Base-by-base conservation (phyloP, 2,888 invertebrate species). In the Geotrupes spiniger region DNA sequence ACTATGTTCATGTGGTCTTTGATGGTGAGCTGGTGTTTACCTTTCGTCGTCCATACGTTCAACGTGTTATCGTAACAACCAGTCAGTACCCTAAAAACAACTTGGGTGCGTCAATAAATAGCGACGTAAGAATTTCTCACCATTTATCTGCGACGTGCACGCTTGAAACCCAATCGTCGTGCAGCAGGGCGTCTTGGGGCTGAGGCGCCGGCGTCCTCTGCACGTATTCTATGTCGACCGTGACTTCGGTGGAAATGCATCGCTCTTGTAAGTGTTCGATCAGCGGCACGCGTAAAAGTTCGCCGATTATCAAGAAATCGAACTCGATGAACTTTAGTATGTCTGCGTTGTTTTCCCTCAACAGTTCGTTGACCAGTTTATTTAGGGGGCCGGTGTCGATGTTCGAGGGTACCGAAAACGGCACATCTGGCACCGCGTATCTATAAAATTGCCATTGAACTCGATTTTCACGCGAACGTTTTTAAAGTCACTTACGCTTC, bases 131-230 rank as follows among this genome's bases (percentile, higher is more conserved):
- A 9, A 10, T 2, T 1, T 9, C 52, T 62, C 65, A 85, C 87
- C 88, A 90, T 66, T 83, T 82, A 29, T 79, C 80, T 52, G 78
- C 75, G 29, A 83, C 78, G 60, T 87, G 84, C 0, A 95, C 85
- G 33, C 91, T 83, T 12, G 93, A 88, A n/a, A 98, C 93, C 98
- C 98, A 99, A 69, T 99, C 98, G 73, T 97, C 94, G 64, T 97
- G 96, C 70, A 92, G 80, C 56, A 98, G 76, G 68, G 92, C 92
- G 70, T 95, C 90, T 67, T 92, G 85, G 0, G 97, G 96, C 63
- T 90, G 83, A 0, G 98, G 98, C 0, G 96, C 87, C 8, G 95
- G 92, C 59, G 88, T 86, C 59, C 89, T 83, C 68, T 92, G 89
- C 14, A 97, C 76, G 74, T 97, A 98, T 73, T 98, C 97, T 41